phyloP scores from a whole-genome alignment of 2,113 vertebrate species.

The Genyomyrus donnyi region DNA sequence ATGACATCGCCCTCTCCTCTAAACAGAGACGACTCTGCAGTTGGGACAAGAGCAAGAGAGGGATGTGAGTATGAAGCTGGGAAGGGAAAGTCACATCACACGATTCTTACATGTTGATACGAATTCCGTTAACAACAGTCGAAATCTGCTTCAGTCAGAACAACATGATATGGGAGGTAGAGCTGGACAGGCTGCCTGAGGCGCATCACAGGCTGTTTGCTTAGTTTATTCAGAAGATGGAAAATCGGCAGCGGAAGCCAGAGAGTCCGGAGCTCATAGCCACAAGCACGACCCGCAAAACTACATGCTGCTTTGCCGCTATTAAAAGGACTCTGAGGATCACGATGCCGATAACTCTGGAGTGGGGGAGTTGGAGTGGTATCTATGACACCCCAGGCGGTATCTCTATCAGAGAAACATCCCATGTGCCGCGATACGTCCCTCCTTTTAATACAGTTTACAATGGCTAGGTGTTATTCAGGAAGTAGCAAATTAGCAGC shows the following conservation, averaged over 20 bases:
- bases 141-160: constrained; percentile 14
- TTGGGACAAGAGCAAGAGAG: constrained; percentile 38
- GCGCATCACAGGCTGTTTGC: not conserved
- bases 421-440: not conserved
- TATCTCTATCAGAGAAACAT: constrained; percentile 22
- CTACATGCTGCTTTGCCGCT: not conserved
- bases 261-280: not conserved
- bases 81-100: not conserved
- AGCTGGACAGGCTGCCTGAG: not conserved
- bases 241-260: not conserved
- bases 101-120: constrained; percentile 17
- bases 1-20: not conserved
- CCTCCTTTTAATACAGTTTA: too few species aligned
- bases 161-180: not conserved
- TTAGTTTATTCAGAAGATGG: not conserved
- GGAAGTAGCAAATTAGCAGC: too few species aligned
- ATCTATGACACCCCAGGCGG: constrained; percentile 16
- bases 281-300: not conserved
- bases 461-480: too few species aligned
- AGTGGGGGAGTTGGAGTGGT: constrained; percentile 21
- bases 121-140: not conserved
- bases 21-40: constrained; percentile 38
- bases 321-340: constrained; percentile 24
- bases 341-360: constrained; percentile 21
- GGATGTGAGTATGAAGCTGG: constrained; percentile 36